These are phyloP conservation scores for Myocastor coypus DNA, from an alignment of 2,113 vertebrate species.

Conservation along the genomic window DNA sequence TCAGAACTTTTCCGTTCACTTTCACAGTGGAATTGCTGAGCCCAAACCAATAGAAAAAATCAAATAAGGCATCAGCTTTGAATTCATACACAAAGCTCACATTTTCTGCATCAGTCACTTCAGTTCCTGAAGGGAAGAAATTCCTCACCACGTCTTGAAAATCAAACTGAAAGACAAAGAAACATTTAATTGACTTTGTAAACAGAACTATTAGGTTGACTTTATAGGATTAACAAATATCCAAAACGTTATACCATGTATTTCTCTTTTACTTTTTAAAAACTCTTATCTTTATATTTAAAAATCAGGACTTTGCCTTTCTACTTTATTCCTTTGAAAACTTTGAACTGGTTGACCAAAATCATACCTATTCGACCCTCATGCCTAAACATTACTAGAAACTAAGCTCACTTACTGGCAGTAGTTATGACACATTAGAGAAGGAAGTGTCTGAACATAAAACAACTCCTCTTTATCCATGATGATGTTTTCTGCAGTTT, in stretches of 20 bases:
- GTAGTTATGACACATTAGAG: not conserved
- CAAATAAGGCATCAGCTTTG: slow-evolving; percentile 84
- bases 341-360: not conserved
- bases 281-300: not conserved
- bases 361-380: not conserved
- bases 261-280: not conserved
- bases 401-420: not conserved
- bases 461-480: not conserved
- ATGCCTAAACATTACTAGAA: not conserved
- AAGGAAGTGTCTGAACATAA: not conserved
- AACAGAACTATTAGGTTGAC: not conserved
- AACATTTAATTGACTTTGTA: not conserved
- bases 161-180: slow-evolving; percentile 82
- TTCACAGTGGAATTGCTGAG: slow-evolving; percentile 83
- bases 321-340: not conserved
- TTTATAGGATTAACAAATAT: not conserved
- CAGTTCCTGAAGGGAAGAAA: slow-evolving; percentile 79
- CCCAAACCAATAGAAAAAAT: slow-evolving; percentile 85
- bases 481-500: not conserved
- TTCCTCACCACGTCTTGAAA: slow-evolving; percentile 82
- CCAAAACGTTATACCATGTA: not conserved
- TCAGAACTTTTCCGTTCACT: slow-evolving; percentile 83
- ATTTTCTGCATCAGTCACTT: slow-evolving; percentile 78
- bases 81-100: slow-evolving; percentile 85
- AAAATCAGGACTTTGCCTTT: not conserved